Evolutionary conservation across 53 echinoderm and acorn worm species (phyloP), one percentile per base, ranked within the genome.

Genomic region (Crossaster papposus): DNA sequence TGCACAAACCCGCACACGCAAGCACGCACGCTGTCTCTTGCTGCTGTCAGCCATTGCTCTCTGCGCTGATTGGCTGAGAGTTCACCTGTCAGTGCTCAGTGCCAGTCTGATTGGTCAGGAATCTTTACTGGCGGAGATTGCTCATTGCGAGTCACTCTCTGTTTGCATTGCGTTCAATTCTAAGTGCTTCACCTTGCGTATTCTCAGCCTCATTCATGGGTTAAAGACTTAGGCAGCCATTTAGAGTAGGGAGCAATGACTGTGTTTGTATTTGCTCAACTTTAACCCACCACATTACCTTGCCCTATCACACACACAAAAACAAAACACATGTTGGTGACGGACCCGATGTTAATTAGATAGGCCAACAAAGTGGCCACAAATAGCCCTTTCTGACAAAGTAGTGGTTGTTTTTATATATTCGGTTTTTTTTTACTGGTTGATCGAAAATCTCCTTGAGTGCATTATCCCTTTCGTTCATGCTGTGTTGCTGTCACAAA

Each of bases 321-420:
- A 85, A 65, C 62, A 72, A 85, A 72, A 53, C 72, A 85, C 85
- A 85, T 85, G 72, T 85, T 85, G 85, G 51, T 85, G 85, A 85
- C 72, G 72, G 85, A 72, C 72, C n/a, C 54, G 30, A 26, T 53
- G 28, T 23, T 85, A 85, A 85, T 85, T 85, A 73, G 85, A 85
- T 85, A 72, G 85, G 53, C 85, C 73, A 13, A 51, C 82, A 36
- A 82, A 82, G 82, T 72, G 73, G 85, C 73, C 30, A 54, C 72
- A 72, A 85, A 85, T 73, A 85, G 85, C 72, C 14, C 30, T 82
- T 65, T 54, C 55, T 14, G 30, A 18, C 23, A 5, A 44, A 44
- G 44, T 44, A 9, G 17, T 81, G 0, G 70, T 13, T 64, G 1
- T 62, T 36, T 34, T 10, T 0, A 3, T 24, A 6, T 53, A 15